Evolutionary conservation across 1,140 invertebrate species (phyloP).

Genomic region (Epicauta chinensis): DNA sequence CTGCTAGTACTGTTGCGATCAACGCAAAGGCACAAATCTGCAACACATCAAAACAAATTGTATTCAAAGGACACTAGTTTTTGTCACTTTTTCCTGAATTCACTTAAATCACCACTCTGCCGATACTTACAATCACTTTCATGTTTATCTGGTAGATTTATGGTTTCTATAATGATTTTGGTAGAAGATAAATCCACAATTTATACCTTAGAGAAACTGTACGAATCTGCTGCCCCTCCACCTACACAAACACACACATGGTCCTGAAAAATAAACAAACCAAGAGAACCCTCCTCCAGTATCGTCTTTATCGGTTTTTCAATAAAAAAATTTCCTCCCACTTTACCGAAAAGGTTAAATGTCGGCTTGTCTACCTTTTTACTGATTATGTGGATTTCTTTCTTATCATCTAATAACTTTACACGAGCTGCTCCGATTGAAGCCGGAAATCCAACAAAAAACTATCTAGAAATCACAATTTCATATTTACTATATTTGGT

Average conservation of each 20-base stretch:
- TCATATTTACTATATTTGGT: too few species aligned
- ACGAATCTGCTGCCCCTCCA: conserved; percentile 9
- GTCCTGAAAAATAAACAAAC: too few species aligned
- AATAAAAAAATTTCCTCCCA: conserved; percentile 16
- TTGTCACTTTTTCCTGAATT: too few species aligned
- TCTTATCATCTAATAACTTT: too few species aligned
- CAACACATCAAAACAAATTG: conserved; percentile 1
- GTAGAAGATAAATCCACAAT: conserved; percentile 12
- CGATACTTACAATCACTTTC: conserved; percentile 20
- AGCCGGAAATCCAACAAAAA: too few species aligned
- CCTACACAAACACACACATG: too few species aligned
- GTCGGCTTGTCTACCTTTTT: too few species aligned
- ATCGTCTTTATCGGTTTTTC: neutral
- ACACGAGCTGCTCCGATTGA: too few species aligned
- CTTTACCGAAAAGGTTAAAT: neutral
- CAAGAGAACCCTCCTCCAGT: too few species aligned
- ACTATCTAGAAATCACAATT: too few species aligned
- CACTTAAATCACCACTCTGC: too few species aligned
- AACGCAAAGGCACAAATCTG: conserved; percentile 4
- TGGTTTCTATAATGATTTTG: neutral
- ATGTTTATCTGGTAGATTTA: neutral
- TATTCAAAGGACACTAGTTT: neutral
- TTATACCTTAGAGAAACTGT: conserved; percentile 16
- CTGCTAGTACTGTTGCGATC: conserved; percentile 38
- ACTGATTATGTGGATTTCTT: too few species aligned